Evolutionary conservation across 2,113 vertebrate genomes (phyloP), one percentile per base, ranked within the genome.

Genomic region (Shinisaurus crocodilurus): DNA sequence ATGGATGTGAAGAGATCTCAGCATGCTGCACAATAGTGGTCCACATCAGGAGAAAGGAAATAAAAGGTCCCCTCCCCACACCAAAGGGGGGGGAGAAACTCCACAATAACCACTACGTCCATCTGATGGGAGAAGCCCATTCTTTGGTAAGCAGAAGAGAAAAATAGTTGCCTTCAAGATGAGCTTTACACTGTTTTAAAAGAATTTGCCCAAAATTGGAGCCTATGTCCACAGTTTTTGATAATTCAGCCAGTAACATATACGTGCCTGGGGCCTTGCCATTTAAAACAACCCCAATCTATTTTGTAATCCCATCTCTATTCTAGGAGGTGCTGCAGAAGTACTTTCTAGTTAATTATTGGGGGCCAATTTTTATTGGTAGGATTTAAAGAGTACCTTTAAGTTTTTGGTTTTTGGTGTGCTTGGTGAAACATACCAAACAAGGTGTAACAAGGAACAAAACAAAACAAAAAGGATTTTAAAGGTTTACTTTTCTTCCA

Each of bases 21-120:
- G 72, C 13, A 89, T 57, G 18, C 65, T 77, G 8, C 29, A 50
- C 69, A 91, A 75, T n/a, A 89, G 9, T 88, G 89, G 12, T 29
- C 45, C 48, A 54, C 8, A 1, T 18, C 50, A 90, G 6, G 79
- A 83, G 15, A 91, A 69, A 60, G 5, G 0, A 13, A 93, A 92
- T n/a, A 72, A 50, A 45, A 80, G 29, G 1, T 34, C 32, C 77
- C 29, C 20, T 50, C 77, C 48, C 10, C 67, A 69, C 29, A 6
- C 67, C 67, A 27, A 69, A 69, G 57, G 13, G 10, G 8, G 10
- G 20, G 20, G 34, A 70, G 69, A 29, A 70, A 70, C 4, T 9
- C 45, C 48, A 80, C 48, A 80, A 80, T 79, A 27, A 79, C 45
- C 76, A 79, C 3, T 48, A 50, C 13, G 76, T 29, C 25, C 43